phyloP scores from a whole-genome alignment of 1,140 invertebrate genomes.

The Sarcophaga peregrina region DNA sequence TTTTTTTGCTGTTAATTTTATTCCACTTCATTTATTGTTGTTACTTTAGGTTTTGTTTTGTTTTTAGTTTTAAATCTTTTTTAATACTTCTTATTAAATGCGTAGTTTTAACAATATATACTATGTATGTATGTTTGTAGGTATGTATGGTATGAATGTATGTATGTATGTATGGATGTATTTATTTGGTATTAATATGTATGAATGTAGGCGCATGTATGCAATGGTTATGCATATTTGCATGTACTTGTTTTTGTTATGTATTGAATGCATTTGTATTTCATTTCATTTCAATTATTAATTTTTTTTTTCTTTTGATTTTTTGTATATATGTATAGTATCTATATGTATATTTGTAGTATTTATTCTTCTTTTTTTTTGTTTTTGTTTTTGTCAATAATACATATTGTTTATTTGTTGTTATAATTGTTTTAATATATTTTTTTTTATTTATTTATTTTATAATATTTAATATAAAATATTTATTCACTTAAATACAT shows the following conservation, averaged over 20 bases:
- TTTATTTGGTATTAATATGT: too few relatives aligned
- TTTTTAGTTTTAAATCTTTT: neutral
- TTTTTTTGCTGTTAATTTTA: neutral
- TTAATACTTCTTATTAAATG: conserved; percentile 34
- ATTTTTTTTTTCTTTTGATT: too few relatives aligned
- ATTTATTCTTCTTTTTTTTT: too few relatives aligned
- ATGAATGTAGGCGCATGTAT: too few relatives aligned
- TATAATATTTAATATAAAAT: conserved; percentile 33
- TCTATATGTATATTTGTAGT: too few relatives aligned
- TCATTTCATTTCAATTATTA: too few relatives aligned
- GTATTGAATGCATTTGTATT: too few relatives aligned
- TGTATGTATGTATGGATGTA: too few relatives aligned
- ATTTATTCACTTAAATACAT: conserved; percentile 34
- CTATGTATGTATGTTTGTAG: conserved; percentile 24
- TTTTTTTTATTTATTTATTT: conserved; percentile 4
- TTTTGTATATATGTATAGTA: too few relatives aligned
- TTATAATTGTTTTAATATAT: neutral
- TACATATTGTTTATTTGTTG: conserved; percentile 31
- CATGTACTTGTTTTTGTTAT: too few relatives aligned
- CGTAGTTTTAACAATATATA: conserved; percentile 39
- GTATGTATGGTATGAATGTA: neutral
- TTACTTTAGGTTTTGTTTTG: neutral
- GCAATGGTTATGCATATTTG: too few relatives aligned
- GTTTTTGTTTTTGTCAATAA: neutral
- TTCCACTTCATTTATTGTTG: neutral